phyloP scores from a whole-genome alignment of 2,888 invertebrate genomes.

The Sipunculus nudus region DNA sequence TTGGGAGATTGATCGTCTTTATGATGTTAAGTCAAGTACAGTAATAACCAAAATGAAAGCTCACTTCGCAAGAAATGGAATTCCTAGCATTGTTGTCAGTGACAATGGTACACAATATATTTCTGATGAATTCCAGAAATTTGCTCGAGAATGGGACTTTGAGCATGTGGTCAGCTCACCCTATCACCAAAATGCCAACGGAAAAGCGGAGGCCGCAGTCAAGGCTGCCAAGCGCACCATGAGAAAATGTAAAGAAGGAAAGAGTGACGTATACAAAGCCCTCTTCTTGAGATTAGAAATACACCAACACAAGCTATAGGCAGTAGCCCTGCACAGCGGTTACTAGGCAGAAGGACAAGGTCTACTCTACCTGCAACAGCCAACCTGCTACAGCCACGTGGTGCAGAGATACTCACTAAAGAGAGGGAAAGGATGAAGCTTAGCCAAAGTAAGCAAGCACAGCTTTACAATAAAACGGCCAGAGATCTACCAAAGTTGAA shows the following conservation, averaged over 20 bases:
- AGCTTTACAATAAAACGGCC: not conserved
- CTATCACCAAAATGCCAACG: conserved; percentile 32
- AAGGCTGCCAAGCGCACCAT: conserved; percentile 33
- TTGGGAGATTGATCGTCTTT: conserved; percentile 30
- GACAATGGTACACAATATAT: conserved; percentile 35
- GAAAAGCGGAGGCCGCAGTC: conserved; percentile 37
- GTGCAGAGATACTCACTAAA: not conserved
- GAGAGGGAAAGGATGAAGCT: not conserved
- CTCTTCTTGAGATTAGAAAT: conserved; percentile 9
- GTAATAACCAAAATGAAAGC: conserved; percentile 25
- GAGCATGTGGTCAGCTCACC: conserved; percentile 32
- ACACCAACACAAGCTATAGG: not conserved
- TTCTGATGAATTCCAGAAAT: conserved; percentile 19
- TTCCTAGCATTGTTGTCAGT: conserved; percentile 21
- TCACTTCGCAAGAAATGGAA: conserved; percentile 25
- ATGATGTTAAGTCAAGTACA: conserved; percentile 14
- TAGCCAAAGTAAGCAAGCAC: not conserved
- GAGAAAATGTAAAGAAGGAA: conserved; percentile 6
- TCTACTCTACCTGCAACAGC: not conserved
- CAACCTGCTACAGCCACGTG: not conserved
- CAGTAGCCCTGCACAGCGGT: not conserved
- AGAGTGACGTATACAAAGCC: not conserved
- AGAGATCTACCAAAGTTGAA: not conserved
- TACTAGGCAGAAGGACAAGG: not conserved
- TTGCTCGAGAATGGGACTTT: conserved; percentile 33